Percentiles rank a stretch among this genome's conserved stretches.
These are phyloP conservation scores for Pyrrhosoma nymphula DNA, from an alignment of 2,888 invertebrate genomes.

Conservation along the genomic window DNA sequence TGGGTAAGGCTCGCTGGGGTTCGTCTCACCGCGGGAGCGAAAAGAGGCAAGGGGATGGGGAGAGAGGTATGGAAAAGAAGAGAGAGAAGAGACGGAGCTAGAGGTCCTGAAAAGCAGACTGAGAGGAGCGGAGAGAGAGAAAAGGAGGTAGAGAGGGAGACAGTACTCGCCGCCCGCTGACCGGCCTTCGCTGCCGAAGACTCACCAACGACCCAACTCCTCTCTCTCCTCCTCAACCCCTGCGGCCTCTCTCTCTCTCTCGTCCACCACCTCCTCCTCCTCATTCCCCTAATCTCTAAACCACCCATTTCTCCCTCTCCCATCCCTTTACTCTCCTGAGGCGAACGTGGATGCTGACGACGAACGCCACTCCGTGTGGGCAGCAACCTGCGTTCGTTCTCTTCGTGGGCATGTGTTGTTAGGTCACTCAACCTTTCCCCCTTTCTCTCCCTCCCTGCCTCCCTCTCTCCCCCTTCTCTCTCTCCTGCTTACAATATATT, in stretches of 20 bases:
- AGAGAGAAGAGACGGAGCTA: slow-evolving; percentile 46
- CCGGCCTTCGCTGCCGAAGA: slow-evolving; percentile 66
- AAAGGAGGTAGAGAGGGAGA: slow-evolving; percentile 25
- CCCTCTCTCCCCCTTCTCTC: neutral
- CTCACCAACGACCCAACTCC: slow-evolving; percentile 61
- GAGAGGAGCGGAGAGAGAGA: slow-evolving; percentile 19
- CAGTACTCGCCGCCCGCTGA: slow-evolving; percentile 65
- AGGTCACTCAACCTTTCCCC: slow-evolving; percentile 63
- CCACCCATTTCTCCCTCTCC: slow-evolving; percentile 50
- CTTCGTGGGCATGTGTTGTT: slow-evolving; percentile 66
- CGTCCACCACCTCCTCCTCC: slow-evolving; percentile 43
- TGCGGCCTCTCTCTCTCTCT: neutral
- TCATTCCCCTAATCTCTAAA: slow-evolving; percentile 63
- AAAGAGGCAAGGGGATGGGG: slow-evolving; percentile 14
- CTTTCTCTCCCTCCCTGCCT: neutral
- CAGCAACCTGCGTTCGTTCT: slow-evolving; percentile 63
- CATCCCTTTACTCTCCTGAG: slow-evolving; percentile 39
- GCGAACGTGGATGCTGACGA: slow-evolving; percentile 67
- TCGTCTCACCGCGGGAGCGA: slow-evolving; percentile 29
- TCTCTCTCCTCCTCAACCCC: slow-evolving; percentile 8
- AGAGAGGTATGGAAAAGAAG: neutral
- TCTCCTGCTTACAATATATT: slow-evolving; percentile 24
- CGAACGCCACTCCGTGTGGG: slow-evolving; percentile 65
- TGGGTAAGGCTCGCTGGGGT: slow-evolving; percentile 68
- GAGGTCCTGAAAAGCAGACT: slow-evolving; percentile 37